Evolutionary conservation across 2,888 invertebrate species (phyloP).

Genomic region (Drosophila rellima): DNA sequence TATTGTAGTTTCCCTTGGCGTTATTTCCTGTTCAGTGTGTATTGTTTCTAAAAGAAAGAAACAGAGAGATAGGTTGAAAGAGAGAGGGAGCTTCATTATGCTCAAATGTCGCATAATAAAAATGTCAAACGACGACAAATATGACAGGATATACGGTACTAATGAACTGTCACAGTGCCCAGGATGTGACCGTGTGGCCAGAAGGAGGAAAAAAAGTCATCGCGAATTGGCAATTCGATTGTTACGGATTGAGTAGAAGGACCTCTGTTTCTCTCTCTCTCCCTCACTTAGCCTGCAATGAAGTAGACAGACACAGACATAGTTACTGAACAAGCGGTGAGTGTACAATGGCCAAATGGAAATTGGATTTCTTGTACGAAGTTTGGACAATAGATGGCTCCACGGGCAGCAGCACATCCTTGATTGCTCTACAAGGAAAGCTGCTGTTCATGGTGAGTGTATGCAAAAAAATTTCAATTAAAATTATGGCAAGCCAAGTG

Average conservation of each 20-base stretch:
- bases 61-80: not conserved
- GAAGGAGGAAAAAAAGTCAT: conserved; percentile 10
- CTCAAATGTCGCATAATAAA: conserved; percentile 51
- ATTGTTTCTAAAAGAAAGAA: conserved; percentile 16
- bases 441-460: not conserved
- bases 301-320: conserved; percentile 5
- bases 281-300: not conserved
- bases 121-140: conserved; percentile 74
- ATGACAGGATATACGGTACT: conserved; percentile 69
- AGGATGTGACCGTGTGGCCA: conserved; percentile 36
- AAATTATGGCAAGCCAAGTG: conserved; percentile 46
- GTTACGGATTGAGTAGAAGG: conserved; percentile 14
- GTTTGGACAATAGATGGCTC: conserved; percentile 47
- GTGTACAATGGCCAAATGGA: conserved; percentile 31
- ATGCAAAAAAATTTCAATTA: conserved; percentile 54
- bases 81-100: conserved; percentile 48
- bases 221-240: conserved; percentile 43
- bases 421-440: conserved; percentile 15
- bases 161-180: conserved; percentile 71
- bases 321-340: conserved; percentile 27
- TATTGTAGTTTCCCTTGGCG: conserved; percentile 20
- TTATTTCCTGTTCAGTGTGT: conserved; percentile 23
- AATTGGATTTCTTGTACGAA: conserved; percentile 48
- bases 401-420: conserved; percentile 29
- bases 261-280: not conserved